Conservation (phyloP, 2,797 vertebrate genomes). For the Channallabes apus region DNA sequence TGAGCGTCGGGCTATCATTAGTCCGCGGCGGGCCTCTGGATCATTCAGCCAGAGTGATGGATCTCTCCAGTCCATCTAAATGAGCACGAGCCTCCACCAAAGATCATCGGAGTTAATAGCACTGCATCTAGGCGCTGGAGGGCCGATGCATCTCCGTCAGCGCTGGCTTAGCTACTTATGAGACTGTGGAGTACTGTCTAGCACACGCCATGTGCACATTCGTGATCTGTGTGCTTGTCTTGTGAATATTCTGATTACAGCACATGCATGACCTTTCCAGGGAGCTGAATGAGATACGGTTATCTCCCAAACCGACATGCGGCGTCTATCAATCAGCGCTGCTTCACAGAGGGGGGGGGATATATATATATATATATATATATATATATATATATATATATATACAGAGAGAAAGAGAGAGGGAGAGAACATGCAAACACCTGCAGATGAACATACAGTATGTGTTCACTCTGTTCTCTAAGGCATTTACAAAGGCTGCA, state of each 20-base stretch:
- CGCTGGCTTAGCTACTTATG: slow-evolving; percentile 51
- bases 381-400: too few relatives aligned
- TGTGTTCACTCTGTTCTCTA: slow-evolving; percentile 16
- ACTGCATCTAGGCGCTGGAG: slow-evolving; percentile 69
- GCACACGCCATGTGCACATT: slow-evolving; percentile 48
- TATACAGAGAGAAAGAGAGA: slow-evolving; percentile 10
- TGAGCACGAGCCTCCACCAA: slow-evolving; percentile 54
- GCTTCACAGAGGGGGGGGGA: slow-evolving; percentile 38
- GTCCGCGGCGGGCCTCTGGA: slow-evolving; percentile 29
- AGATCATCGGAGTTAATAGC: slow-evolving; percentile 71
- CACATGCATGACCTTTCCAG: slow-evolving; percentile 94
- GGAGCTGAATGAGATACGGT: slow-evolving; percentile 93
- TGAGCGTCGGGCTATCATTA: slow-evolving; percentile 53
- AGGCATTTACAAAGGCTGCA: slow-evolving; percentile 16
- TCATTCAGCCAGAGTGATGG: slow-evolving; percentile 52
- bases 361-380: too few relatives aligned
- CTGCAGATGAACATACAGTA: slow-evolving; percentile 42
- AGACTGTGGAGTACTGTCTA: slow-evolving; percentile 25
- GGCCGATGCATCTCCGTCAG: slow-evolving; percentile 74
- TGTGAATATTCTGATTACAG: slow-evolving; percentile 89
- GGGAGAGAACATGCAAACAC: neutral
- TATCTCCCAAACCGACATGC: slow-evolving; percentile 94
- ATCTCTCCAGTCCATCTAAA: slow-evolving; percentile 57
- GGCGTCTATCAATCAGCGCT: slow-evolving; percentile 93
- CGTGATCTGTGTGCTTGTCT: slow-evolving; percentile 72